Evolutionary conservation across 2,113 vertebrate genomes (phyloP).

Genomic region (Cephalopholis sonnerati): DNA sequence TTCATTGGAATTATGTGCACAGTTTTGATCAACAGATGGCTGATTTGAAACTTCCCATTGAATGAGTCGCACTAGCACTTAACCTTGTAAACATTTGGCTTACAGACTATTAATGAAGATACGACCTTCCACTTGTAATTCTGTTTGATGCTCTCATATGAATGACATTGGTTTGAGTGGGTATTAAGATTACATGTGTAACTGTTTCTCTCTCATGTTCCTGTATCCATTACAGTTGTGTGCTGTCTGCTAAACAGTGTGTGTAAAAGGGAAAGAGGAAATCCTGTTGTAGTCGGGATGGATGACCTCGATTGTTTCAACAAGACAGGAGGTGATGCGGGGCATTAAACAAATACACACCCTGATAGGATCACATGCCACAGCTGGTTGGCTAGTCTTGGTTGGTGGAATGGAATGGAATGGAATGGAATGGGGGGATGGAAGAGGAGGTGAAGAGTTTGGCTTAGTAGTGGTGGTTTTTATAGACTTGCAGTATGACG

Average conservation of each 20-base stretch:
- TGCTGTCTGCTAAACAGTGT: neutral
- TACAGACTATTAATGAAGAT: neutral
- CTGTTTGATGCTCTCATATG: neutral
- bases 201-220: neutral
- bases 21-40: neutral
- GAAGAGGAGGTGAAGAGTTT: constrained; percentile 6
- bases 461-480: constrained; percentile 20
- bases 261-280: constrained; percentile 19
- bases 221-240: neutral
- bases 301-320: constrained; percentile 46
- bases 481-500: neutral
- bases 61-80: neutral
- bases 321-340: constrained; percentile 35
- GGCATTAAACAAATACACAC: constrained; percentile 37
- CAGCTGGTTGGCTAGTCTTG: constrained; percentile 33
- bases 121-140: constrained; percentile 1
- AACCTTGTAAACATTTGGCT: neutral
- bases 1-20: neutral
- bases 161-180: neutral
- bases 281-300: constrained; percentile 30
- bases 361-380: constrained; percentile 28
- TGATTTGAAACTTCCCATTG: neutral
- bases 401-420: constrained; percentile 8
- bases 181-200: neutral
- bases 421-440: too few relatives aligned